These are phyloP conservation scores for Geodia barretti DNA, from an alignment of 37 sponge, comb jelly and placozoan species.

Conservation along the genomic window DNA sequence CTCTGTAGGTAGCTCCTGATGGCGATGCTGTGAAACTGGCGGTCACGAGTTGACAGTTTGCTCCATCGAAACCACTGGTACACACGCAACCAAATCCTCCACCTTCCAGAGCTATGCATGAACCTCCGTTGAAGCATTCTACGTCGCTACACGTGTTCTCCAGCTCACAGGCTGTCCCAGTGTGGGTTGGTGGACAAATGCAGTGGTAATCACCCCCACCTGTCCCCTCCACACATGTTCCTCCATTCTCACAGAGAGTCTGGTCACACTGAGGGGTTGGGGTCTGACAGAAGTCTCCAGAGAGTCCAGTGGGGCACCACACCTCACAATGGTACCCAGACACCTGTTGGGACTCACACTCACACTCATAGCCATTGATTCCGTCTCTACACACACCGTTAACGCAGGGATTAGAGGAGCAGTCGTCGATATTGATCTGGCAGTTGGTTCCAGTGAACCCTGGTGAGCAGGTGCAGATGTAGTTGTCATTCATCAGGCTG, in stretches of 20 bases:
- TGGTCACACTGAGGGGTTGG: conserved; percentile 27
- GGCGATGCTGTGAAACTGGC: conserved; percentile 49
- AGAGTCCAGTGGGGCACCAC: conserved; percentile 38
- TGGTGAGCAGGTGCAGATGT: conserved; percentile 39
- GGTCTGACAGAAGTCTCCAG: conserved; percentile 41
- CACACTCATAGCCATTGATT: conserved; percentile 42
- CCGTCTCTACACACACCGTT: conserved; percentile 62
- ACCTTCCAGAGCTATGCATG: conserved; percentile 10
- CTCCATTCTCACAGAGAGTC: conserved; percentile 43
- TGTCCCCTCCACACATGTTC: conserved; percentile 42
- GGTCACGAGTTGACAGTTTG: conserved; percentile 32
- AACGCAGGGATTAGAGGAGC: conserved; percentile 28
- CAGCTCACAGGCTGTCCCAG: conserved; percentile 43
- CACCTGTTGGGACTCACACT: conserved; percentile 33
- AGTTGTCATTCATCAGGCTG: not conserved
- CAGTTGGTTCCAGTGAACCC: conserved; percentile 71
- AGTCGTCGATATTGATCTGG: conserved; percentile 52
- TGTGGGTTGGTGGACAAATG: conserved; percentile 34
- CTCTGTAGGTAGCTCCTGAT: conserved; percentile 38
- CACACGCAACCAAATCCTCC: conserved; percentile 42
- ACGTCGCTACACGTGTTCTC: conserved; percentile 19
- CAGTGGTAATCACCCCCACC: conserved; percentile 16
- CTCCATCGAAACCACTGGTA: conserved; percentile 26
- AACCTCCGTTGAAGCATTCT: conserved; percentile 50
- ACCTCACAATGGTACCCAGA: conserved; percentile 48